Base-by-base conservation (phyloP, 2,797 vertebrate genomes). In the Sebastes itinus region DNA sequence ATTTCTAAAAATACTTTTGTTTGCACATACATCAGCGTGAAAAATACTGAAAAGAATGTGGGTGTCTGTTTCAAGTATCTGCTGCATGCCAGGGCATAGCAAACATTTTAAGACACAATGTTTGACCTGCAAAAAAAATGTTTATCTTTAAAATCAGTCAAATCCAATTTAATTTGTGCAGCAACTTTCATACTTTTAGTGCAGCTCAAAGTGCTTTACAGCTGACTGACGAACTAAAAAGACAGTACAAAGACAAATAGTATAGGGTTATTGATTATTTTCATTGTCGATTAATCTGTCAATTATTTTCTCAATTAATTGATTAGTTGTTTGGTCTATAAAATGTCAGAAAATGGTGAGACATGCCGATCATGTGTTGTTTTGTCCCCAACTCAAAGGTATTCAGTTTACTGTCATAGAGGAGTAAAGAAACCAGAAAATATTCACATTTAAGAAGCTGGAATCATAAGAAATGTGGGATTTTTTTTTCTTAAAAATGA, bases 11-110 rank as follows among this genome's bases (percentile, higher is more conserved):
- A 55, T 56, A 49, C 8, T 0, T 46, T 30, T 46, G 18, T 55
- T 46, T 42, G 13, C 23, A 68, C 27, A 28, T 20, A 32, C 2
- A 0, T 56, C 1, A 16, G 33, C 61, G 18, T 67, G 9, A 67
- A 11, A 55, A 7, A 27, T 11, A 14, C 0, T 32, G 3, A 2
- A 49, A 14, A 10, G 1, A 2, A 22, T 1, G 2, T 1, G 0
- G 12, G 27, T 49, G 4, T 1, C n/a, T 30, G 1, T 27, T 46
- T 61, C 6, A 38, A 33, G 30, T 13, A 72, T 63, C 55, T 11
- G 33, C 16, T 49, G 10, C 20, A 46, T 28, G 18, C 46, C 0
- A 58, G 16, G 33, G 16, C 12, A 35, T 13, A 8, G 60, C 0
- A 58, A 65, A 73, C 38, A 70, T 72, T 67, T 52, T 32, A 27